Evolutionary conservation across 1,140 invertebrate genomes (phyloP), one percentile per base, ranked within the genome.

Genomic region (Microplitis mediator): DNA sequence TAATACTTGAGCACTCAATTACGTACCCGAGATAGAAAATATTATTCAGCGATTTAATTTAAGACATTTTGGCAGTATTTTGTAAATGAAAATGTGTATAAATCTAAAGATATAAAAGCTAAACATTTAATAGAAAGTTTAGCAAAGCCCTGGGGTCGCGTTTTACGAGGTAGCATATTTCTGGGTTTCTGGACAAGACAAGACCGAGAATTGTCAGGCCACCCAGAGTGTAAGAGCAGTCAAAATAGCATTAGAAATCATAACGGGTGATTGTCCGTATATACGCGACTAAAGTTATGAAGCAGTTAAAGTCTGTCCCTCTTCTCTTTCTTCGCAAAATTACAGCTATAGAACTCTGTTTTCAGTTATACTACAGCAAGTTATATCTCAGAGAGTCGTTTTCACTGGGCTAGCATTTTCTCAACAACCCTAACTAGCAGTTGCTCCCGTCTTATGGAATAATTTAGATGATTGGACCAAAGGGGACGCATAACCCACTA

Each of bases 101-200:
- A 14, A 45, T 36, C 14, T 13, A 8, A 50, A 64, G 36, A 64
- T 64, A 36, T 45, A 45, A 9, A 9, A 45, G 73, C 71, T 77
- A 74, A 74, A 73, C 58, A 66, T 72, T 72, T 72, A 64, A 72
- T 75, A 67, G 34, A 71, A 54, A 65, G 36, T 73, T 72, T 51
- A 54, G 62, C 45, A 64, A 54, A 23, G n/a, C 35, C 23, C 56
- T 73, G 82, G 84, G 84, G 81, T 82, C 77, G 74, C 51, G 72
- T 72, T 87, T 87, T 87, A 87, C 84, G 86, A 87, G 82, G 80
- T 82, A 84, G 82, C 84, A 86, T 86, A 86, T 87, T 86, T 86
- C 83, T 85, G 84, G 13, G 82, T 84, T 80, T 81, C 77, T 63
- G 45, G 50, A 23, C 39, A 64, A 51, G 50, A 52, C 60, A 35